Percentiles rank a stretch among this genome's conserved stretches.
phyloP scores from a whole-genome alignment of 2,797 vertebrate genomes.

The Cichlasoma orientale region DNA sequence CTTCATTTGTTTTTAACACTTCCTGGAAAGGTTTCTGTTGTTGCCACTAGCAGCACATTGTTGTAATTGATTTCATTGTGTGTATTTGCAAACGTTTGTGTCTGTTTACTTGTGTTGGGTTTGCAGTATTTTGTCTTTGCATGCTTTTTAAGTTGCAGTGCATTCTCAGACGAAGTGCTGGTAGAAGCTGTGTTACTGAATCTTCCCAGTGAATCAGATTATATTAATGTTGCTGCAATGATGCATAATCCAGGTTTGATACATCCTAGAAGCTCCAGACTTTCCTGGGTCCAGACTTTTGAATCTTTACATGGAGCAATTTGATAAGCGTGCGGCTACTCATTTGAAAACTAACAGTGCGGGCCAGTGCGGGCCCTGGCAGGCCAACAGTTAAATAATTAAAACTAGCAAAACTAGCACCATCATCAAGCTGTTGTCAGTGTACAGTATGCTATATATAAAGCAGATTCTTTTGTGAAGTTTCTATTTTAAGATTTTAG shows the following conservation, averaged over 20 bases:
- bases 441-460: too few species aligned
- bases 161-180: conserved; percentile 13
- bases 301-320: background rate
- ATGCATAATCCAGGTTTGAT: conserved; percentile 29
- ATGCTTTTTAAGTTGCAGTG: background rate
- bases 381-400: background rate
- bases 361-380: background rate
- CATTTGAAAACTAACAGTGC: background rate
- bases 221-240: conserved; percentile 7
- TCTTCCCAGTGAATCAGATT: conserved; percentile 21
- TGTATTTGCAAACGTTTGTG: background rate
- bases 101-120: background rate
- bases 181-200: conserved; percentile 30
- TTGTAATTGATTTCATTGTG: background rate
- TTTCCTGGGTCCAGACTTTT: background rate
- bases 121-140: background rate
- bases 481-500: background rate
- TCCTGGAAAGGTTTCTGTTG: background rate
- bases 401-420: background rate
- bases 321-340: background rate
- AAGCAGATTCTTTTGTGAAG: background rate
- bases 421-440: background rate
- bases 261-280: background rate
- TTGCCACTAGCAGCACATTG: background rate
- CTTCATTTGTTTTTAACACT: too few species aligned